These are phyloP conservation scores for Melanostoma mellinum DNA, from an alignment of 2,888 invertebrate species.

Conservation along the genomic window DNA sequence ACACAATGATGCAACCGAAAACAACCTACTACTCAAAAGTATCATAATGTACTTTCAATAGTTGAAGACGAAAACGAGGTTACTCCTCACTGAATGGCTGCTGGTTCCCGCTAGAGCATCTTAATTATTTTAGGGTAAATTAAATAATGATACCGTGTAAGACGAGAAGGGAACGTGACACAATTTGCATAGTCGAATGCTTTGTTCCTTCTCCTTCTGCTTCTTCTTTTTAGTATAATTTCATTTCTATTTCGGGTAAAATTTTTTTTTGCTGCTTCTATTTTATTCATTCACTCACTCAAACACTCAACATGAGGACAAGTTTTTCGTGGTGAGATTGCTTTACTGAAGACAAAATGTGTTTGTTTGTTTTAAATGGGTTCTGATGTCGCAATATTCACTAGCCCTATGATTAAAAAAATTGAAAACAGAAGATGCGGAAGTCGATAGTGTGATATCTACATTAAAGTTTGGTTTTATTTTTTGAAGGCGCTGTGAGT, in stretches of 20 bases:
- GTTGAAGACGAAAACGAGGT: slow-evolving; percentile 41
- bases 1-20: slow-evolving; percentile 16
- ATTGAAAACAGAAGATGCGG: too few relatives aligned
- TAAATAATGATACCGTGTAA: slow-evolving; percentile 82
- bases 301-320: slow-evolving; percentile 50
- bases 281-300: slow-evolving; percentile 46
- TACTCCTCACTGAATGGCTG: slow-evolving; percentile 40
- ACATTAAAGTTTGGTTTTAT: too few relatives aligned
- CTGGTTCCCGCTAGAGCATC: slow-evolving; percentile 65
- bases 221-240: slow-evolving; percentile 10
- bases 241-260: slow-evolving; percentile 21
- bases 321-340: slow-evolving; percentile 58
- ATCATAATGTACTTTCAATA: slow-evolving; percentile 42
- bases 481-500: too few relatives aligned
- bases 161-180: slow-evolving; percentile 74
- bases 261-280: neutral
- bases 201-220: slow-evolving; percentile 30
- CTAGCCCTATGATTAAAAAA: too few relatives aligned
- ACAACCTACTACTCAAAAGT: slow-evolving; percentile 35
- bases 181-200: slow-evolving; percentile 70
- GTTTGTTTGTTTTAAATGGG: slow-evolving; percentile 68
- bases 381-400: slow-evolving; percentile 58
- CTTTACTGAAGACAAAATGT: slow-evolving; percentile 64
- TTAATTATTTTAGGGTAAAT: slow-evolving; percentile 82
- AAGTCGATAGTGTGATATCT: too few relatives aligned